A percentile compares a stretch with the other conserved stretches of the same genome.
Conservation (phyloP, 1,140 invertebrate genomes). For the Antheraea pernyi region DNA sequence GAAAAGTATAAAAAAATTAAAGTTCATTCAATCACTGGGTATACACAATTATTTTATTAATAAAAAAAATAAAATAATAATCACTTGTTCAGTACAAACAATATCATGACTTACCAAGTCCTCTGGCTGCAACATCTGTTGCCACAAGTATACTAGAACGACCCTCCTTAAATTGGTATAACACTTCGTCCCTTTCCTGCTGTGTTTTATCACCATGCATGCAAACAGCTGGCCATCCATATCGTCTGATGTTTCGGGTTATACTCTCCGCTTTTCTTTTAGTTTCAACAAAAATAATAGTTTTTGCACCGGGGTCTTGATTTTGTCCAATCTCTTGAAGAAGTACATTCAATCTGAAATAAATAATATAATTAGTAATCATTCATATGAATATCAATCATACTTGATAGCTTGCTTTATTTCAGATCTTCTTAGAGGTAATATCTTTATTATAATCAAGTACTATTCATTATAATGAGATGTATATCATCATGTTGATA, state of each 20-base stretch:
- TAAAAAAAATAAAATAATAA: not conserved
- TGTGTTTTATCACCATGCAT: slow-evolving; percentile 99
- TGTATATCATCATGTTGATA: slow-evolving; percentile 19
- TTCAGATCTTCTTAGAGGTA: slow-evolving; percentile 87
- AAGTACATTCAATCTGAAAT: slow-evolving; percentile 87
- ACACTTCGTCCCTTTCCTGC: slow-evolving; percentile 96
- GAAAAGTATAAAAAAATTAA: slow-evolving; percentile 80
- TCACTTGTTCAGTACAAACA: not conserved
- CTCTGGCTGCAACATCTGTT: slow-evolving; percentile 98
- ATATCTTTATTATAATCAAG: slow-evolving; percentile 64
- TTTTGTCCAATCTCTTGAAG: slow-evolving; percentile 93
- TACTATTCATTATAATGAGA: slow-evolving; percentile 20
- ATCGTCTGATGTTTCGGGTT: slow-evolving; percentile 92
- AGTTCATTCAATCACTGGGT: slow-evolving; percentile 12
- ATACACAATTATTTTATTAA: not conserved
- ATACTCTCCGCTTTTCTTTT: slow-evolving; percentile 98
- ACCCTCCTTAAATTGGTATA: slow-evolving; percentile 96
- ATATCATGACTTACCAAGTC: slow-evolving; percentile 90
- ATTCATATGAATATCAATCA: not conserved
- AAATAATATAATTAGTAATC: slow-evolving; percentile 18
- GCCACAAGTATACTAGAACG: slow-evolving; percentile 96
- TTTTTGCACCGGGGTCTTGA: slow-evolving; percentile 93
- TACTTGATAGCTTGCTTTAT: slow-evolving; percentile 10
- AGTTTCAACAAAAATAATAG: slow-evolving; percentile 98
- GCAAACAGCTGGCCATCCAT: slow-evolving; percentile 94